These are phyloP conservation scores for Genyomyrus donnyi DNA, from an alignment of 2,113 vertebrate species.

Conservation along the genomic window DNA sequence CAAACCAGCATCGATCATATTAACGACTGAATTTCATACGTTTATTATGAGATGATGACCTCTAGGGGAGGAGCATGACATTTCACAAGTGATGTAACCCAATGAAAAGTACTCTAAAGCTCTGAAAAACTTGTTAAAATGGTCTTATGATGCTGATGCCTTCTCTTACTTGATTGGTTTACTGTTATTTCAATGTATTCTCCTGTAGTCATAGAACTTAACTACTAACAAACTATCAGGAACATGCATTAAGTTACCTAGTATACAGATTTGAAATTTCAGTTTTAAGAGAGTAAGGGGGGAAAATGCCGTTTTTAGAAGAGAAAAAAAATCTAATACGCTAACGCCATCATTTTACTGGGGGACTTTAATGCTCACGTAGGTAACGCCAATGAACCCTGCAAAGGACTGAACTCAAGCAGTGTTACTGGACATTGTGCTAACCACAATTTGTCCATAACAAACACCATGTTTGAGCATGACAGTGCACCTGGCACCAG, in stretches of 20 bases:
- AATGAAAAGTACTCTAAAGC: background rate
- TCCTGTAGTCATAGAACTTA: background rate
- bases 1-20: background rate
- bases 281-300: background rate
- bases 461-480: too few species aligned
- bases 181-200: background rate
- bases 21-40: background rate
- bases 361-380: background rate
- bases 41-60: background rate
- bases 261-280: background rate
- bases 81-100: background rate
- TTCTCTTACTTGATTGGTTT: background rate
- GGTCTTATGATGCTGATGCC: background rate
- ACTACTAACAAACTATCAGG: background rate
- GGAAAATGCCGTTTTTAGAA: background rate
- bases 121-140: background rate
- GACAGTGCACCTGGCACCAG: background rate
- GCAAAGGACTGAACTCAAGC: background rate
- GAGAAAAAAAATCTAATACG: background rate
- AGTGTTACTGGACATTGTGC: background rate
- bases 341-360: background rate
- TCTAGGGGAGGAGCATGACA: background rate
- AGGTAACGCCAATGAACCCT: background rate
- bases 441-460: too few species aligned
- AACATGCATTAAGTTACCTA: background rate